Evolutionary conservation across 1,140 invertebrate species (phyloP).

Genomic region (Coenobita brevimanus): DNA sequence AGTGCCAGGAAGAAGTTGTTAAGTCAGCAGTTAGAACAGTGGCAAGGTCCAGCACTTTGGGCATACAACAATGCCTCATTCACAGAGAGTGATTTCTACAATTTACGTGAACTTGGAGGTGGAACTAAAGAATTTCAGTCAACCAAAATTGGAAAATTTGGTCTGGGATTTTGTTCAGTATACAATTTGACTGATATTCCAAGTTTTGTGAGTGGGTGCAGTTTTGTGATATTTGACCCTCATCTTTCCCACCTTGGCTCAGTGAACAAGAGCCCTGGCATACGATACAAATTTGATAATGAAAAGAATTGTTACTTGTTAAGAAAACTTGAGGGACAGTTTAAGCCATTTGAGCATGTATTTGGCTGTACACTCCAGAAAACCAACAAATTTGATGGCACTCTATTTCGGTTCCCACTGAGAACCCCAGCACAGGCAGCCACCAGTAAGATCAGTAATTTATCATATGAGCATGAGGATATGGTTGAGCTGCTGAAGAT

Average conservation of each 20-base stretch:
- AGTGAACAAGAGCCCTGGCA: neutral
- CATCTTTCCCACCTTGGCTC: slow-evolving; percentile 21
- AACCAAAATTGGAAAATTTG: slow-evolving; percentile 50
- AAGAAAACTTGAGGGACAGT: slow-evolving; percentile 32
- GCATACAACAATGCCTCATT: slow-evolving; percentile 33
- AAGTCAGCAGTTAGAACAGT: slow-evolving; percentile 6
- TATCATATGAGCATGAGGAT: neutral
- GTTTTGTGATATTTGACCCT: slow-evolving; percentile 49
- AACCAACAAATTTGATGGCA: neutral
- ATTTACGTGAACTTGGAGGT: slow-evolving; percentile 23
- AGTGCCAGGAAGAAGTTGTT: slow-evolving; percentile 13
- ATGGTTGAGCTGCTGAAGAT: slow-evolving; percentile 40
- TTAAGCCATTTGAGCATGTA: slow-evolving; percentile 24
- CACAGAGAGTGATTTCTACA: slow-evolving; percentile 27
- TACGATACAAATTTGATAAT: slow-evolving; percentile 21
- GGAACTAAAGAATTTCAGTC: slow-evolving; percentile 31
- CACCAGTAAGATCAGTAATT: slow-evolving; percentile 36
- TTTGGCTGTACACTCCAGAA: slow-evolving; percentile 32
- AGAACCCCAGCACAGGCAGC: slow-evolving; percentile 18
- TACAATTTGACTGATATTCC: slow-evolving; percentile 44
- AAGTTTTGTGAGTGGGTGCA: slow-evolving; percentile 40
- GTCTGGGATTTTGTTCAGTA: slow-evolving; percentile 44
- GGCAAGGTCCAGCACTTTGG: slow-evolving; percentile 44
- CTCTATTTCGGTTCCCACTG: slow-evolving; percentile 39
- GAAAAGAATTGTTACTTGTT: slow-evolving; percentile 20